These are phyloP conservation scores for Scaptomyza caliginosa DNA, from an alignment of 2,888 invertebrate species.

Conservation along the genomic window DNA sequence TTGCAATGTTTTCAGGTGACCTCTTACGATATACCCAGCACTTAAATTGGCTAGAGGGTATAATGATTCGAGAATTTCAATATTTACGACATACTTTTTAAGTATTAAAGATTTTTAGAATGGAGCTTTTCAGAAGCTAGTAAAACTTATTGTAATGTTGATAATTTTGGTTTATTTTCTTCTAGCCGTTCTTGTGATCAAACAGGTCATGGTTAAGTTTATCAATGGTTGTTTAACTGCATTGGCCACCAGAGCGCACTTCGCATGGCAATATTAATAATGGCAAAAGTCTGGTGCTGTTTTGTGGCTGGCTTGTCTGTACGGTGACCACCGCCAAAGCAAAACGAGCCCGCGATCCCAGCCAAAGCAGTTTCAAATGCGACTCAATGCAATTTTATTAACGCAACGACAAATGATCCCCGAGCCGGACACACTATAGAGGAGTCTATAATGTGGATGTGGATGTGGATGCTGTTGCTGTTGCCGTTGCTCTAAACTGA, in stretches of 20 bases:
- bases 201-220: constrained; percentile 19
- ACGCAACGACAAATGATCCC: constrained; percentile 80
- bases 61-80: too few species aligned
- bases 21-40: constrained; percentile 50
- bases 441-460: constrained; percentile 7
- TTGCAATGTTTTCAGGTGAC: constrained; percentile 78
- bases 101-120: too few species aligned
- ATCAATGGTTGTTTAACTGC: background rate
- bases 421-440: constrained; percentile 46
- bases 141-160: too few species aligned
- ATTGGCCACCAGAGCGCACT: constrained; percentile 53
- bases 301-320: constrained; percentile 40
- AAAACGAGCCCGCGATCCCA: constrained; percentile 28
- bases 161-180: too few species aligned
- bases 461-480: background rate
- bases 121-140: too few species aligned
- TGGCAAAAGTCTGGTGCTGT: constrained; percentile 44
- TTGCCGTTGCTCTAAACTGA: constrained; percentile 6
- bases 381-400: constrained; percentile 83
- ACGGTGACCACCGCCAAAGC: constrained; percentile 74
- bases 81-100: too few species aligned
- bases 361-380: constrained; percentile 82
- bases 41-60: background rate
- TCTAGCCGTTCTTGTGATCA: too few species aligned
- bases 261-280: constrained; percentile 72